phyloP scores from a whole-genome alignment of 2,888 invertebrate species.

The Spicauda simplicius region DNA sequence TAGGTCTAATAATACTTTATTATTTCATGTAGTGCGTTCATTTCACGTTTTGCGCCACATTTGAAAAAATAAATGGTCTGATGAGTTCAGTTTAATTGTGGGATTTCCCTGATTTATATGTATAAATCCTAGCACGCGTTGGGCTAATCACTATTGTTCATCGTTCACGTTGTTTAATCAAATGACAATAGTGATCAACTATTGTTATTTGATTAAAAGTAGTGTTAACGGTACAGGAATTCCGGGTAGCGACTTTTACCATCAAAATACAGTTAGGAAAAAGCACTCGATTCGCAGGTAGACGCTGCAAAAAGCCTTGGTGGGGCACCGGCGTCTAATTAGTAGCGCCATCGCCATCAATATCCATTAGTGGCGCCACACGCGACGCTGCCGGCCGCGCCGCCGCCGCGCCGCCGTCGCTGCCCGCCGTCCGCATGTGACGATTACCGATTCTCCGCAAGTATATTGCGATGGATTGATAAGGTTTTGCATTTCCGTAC shows the following conservation, averaged over 20 bases:
- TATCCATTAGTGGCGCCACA: slow-evolving; percentile 83
- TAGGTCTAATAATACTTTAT: slow-evolving; percentile 13
- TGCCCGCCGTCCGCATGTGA: slow-evolving; percentile 52
- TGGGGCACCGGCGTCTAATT: slow-evolving; percentile 68
- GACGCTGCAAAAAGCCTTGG: slow-evolving; percentile 55
- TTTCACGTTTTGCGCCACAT: background rate
- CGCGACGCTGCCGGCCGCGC: slow-evolving; percentile 63
- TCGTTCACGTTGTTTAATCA: too few species aligned
- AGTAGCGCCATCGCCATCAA: slow-evolving; percentile 80
- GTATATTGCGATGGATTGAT: slow-evolving; percentile 59
- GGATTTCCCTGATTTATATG: background rate
- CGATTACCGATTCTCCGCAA: slow-evolving; percentile 61
- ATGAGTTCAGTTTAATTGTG: background rate
- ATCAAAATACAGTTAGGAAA: slow-evolving; percentile 49
- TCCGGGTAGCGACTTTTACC: slow-evolving; percentile 24
- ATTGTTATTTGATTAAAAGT: background rate
- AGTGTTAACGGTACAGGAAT: slow-evolving; percentile 2
- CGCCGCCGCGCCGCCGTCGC: slow-evolving; percentile 46
- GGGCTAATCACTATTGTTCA: too few species aligned
- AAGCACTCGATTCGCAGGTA: slow-evolving; percentile 50
- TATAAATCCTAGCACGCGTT: background rate
- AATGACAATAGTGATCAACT: too few species aligned
- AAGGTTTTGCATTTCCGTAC: slow-evolving; percentile 70
- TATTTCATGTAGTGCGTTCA: too few species aligned
- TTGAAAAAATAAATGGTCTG: background rate